Percentiles rank a stretch among this genome's conserved stretches.
Evolutionary conservation across 1,140 invertebrate species (phyloP).

Genomic region (Conus betulinus): DNA sequence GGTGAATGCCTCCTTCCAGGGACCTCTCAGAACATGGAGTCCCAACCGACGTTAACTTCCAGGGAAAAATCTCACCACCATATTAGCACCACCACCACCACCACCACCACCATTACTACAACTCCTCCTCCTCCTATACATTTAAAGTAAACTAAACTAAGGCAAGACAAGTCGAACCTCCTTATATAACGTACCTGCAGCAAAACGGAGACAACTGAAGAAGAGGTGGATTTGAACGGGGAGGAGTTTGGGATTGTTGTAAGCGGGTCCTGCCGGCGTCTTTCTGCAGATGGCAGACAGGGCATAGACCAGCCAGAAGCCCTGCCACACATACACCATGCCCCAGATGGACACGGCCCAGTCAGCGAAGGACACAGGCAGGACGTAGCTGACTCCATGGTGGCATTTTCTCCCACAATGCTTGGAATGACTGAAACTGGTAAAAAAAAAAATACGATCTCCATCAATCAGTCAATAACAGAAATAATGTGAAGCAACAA

Average conservation of each 20-base stretch:
- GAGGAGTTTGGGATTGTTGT: constrained; percentile 26
- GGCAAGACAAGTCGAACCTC: too few species aligned
- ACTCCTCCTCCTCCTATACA: too few species aligned
- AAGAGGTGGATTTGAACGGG: constrained; percentile 21
- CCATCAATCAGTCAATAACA: too few species aligned
- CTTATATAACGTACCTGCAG: neutral
- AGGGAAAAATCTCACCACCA: too few species aligned
- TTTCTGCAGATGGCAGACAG: constrained; percentile 11
- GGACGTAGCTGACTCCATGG: neutral
- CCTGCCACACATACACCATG: constrained; percentile 22
- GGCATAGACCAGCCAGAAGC: neutral
- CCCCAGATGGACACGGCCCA: constrained; percentile 10
- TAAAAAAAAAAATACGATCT: neutral
- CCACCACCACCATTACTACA: too few species aligned
- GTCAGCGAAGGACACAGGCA: neutral
- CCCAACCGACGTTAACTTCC: too few species aligned
- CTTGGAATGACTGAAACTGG: constrained; percentile 14
- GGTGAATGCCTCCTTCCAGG: too few species aligned
- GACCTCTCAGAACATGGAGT: too few species aligned
- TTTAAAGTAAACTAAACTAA: too few species aligned
- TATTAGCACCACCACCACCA: too few species aligned
- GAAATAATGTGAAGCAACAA: too few species aligned
- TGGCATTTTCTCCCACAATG: neutral
- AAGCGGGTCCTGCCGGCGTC: neutral
- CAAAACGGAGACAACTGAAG: neutral